Evolutionary conservation across 2,113 vertebrate species (phyloP), one percentile per base, ranked within the genome.

Genomic region (Petaurus breviceps): DNA sequence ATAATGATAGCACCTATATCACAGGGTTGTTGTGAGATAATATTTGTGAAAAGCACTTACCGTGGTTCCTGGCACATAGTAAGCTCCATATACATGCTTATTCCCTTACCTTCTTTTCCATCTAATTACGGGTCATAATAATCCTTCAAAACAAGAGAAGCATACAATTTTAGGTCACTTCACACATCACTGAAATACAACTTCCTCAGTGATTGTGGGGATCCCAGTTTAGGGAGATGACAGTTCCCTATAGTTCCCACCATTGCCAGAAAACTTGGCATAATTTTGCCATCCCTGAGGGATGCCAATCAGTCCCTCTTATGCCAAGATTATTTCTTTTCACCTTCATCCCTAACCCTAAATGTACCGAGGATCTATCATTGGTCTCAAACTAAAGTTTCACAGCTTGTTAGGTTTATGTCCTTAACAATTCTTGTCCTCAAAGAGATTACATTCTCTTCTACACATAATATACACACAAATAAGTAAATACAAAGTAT

Each of bases 141-240:
- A 25, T 94, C 52, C 54, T 94, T 49, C 46, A 94, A 94, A 92
- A 46, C 55, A 52, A 94, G 49, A 3, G 19, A 57, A 68, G 51
- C 8, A 43, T 93, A 50, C n/a, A 8, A 5, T 57, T 92, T 95
- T 23, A n/a, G 47, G 92, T 57, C 90, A 68, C 51, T 16, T 0
- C 37, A 50, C 77, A 3, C 6, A 3, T 93, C 37, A 68, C 94
- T 92, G 43, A 51, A 52, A 53, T 68, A 31, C 10, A 11, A 14
- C 2, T 3, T 90, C 43, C 1, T 51, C 25, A 0, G 90, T 19
- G 0, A 37, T 96, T 57, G 43, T 12, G 6, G 43, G 28, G 3
- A 50, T 92, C 37, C 26, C 25, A 53, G 4, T 31, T 4, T 46
- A 22, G 6, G 25, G n/a, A 52, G 68, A 93, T 2, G n/a, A 54